These are phyloP conservation scores for Drosophila azteca DNA, from an alignment of 1,140 invertebrate genomes.

Conservation along the genomic window DNA sequence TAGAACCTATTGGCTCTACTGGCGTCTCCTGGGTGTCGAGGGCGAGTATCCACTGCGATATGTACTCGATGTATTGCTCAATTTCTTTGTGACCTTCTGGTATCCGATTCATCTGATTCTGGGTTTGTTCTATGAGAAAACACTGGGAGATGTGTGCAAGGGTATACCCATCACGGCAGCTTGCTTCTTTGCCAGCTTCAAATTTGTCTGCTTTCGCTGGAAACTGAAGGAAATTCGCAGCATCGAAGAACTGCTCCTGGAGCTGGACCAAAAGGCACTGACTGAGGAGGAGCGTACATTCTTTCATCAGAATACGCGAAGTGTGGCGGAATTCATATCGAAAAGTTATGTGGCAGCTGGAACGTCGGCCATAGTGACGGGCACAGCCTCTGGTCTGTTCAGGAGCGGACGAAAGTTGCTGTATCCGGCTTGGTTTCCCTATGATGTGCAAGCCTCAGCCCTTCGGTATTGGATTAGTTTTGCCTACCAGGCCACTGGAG, in stretches of 20 bases:
- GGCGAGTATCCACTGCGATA: neutral
- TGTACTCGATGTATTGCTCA: slow-evolving; percentile 13
- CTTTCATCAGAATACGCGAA: slow-evolving; percentile 15
- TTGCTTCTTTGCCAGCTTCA: slow-evolving; percentile 53
- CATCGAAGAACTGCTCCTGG: slow-evolving; percentile 22
- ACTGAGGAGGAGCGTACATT: slow-evolving; percentile 32
- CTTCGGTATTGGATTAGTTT: slow-evolving; percentile 32
- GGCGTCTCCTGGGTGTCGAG: slow-evolving; percentile 41
- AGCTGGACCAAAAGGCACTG: slow-evolving; percentile 38
- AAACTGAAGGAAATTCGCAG: slow-evolving; percentile 41
- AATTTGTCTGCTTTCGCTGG: slow-evolving; percentile 38
- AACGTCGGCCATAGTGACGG: slow-evolving; percentile 19
- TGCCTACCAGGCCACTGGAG: slow-evolving; percentile 42
- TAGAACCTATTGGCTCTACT: slow-evolving; percentile 42
- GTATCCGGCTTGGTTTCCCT: slow-evolving; percentile 64
- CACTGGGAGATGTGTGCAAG: slow-evolving; percentile 32
- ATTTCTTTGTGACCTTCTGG: slow-evolving; percentile 39
- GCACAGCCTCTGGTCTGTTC: slow-evolving; percentile 26
- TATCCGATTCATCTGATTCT: slow-evolving; percentile 52
- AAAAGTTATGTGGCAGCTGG: slow-evolving; percentile 46
- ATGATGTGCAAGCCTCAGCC: slow-evolving; percentile 31
- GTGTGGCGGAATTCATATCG: slow-evolving; percentile 30
- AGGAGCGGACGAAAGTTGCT: slow-evolving; percentile 28
- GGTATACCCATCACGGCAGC: slow-evolving; percentile 58
- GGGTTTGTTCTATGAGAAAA: slow-evolving; percentile 29